Evolutionary conservation across 2,113 vertebrate species (phyloP).

Genomic region (Pterocles orientalis): DNA sequence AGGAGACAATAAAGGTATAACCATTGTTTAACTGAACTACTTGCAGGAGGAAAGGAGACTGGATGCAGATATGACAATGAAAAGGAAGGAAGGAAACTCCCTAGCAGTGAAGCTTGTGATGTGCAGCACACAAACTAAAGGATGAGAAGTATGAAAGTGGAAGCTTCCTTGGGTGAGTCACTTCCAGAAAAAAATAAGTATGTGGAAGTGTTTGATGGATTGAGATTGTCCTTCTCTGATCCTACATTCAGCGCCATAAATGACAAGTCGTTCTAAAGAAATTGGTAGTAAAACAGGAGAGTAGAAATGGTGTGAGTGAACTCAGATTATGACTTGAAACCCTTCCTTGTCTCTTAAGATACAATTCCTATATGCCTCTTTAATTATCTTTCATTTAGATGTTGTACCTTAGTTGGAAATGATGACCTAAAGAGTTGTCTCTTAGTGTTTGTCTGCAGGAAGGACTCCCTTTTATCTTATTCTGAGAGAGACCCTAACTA

Average conservation of each 20-base stretch:
- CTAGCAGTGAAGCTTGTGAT: background rate
- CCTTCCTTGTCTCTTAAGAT: background rate
- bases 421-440: background rate
- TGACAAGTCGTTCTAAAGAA: background rate
- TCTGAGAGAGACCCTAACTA: background rate
- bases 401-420: background rate
- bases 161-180: background rate
- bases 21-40: background rate
- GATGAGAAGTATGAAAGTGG: background rate
- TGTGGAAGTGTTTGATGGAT: background rate
- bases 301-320: background rate
- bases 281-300: background rate
- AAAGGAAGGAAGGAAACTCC: background rate
- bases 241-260: background rate
- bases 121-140: background rate
- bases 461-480: background rate
- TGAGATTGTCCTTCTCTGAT: background rate
- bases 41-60: background rate
- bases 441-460: background rate
- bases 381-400: background rate
- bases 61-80: background rate
- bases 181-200: background rate
- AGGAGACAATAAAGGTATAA: background rate
- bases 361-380: background rate
- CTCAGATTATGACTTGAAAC: background rate